phyloP scores from a whole-genome alignment of 2,888 invertebrate genomes.

The Corbicula japonica region DNA sequence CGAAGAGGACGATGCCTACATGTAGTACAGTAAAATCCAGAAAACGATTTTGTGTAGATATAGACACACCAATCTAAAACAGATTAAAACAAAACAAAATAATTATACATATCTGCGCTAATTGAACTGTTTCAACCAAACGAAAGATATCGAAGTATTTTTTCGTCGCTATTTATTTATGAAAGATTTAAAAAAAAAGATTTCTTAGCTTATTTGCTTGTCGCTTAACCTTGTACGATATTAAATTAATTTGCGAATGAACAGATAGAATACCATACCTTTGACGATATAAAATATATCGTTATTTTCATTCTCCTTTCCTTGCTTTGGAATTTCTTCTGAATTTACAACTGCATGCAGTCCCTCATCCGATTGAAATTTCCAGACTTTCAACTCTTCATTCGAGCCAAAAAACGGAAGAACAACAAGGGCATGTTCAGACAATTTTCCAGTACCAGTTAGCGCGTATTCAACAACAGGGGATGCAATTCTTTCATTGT shows the following conservation, averaged over 20 bases:
- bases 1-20: slow-evolving; percentile 25
- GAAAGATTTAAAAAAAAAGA: too few relatives aligned
- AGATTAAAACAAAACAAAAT: too few relatives aligned
- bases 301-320: slow-evolving; percentile 30
- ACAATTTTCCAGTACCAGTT: slow-evolving; percentile 9
- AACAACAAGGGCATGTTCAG: slow-evolving; percentile 39
- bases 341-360: slow-evolving; percentile 14
- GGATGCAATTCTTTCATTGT: slow-evolving; percentile 28
- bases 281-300: slow-evolving; percentile 32
- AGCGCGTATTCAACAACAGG: slow-evolving; percentile 46
- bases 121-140: too few relatives aligned
- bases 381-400: slow-evolving; percentile 35
- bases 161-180: too few relatives aligned
- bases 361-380: slow-evolving; percentile 52
- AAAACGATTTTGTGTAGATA: slow-evolving; percentile 51
- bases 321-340: slow-evolving; percentile 23
- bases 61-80: slow-evolving; percentile 19
- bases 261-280: slow-evolving; percentile 26
- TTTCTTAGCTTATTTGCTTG: too few relatives aligned
- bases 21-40: slow-evolving; percentile 47
- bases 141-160: too few relatives aligned
- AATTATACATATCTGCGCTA: too few relatives aligned
- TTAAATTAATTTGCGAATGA: too few relatives aligned
- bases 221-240: too few relatives aligned
- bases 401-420: slow-evolving; percentile 40